Percentiles rank a stretch among this genome's conserved stretches.
Conservation (phyloP, 2,888 invertebrate genomes). For the Lomographa bimaculata region DNA sequence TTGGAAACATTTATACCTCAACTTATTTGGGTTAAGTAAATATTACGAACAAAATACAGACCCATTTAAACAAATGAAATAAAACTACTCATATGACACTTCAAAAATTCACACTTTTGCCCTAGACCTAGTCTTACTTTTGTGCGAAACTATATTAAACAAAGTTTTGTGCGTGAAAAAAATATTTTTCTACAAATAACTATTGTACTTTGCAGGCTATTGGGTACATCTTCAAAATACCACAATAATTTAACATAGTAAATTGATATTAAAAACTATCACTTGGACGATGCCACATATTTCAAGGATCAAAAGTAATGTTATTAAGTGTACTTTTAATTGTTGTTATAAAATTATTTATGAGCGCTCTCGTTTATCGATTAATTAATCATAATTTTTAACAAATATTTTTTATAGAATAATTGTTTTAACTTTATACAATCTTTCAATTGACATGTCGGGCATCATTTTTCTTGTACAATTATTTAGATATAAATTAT, state of each 20-base stretch:
- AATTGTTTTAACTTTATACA: slow-evolving; percentile 70
- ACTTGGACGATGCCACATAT: no score
- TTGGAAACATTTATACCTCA: neutral
- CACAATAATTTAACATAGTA: no score
- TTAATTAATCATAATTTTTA: slow-evolving; percentile 29
- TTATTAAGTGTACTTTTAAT: no score
- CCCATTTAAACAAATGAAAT: no score
- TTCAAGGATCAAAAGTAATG: no score
- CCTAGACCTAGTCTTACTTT: slow-evolving; percentile 10
- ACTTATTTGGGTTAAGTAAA: slow-evolving; percentile 1
- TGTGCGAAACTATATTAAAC: slow-evolving; percentile 44
- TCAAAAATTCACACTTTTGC: no score
- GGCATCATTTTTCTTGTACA: slow-evolving; percentile 77
- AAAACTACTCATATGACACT: no score
- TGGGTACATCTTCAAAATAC: no score
- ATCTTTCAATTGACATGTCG: slow-evolving; percentile 79
- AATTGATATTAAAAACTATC: no score
- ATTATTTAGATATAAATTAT: slow-evolving; percentile 47
- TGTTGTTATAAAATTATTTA: slow-evolving; percentile 31
- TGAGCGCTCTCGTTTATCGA: slow-evolving; percentile 41
- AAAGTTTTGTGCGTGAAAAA: slow-evolving; percentile 35
- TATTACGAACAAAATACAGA: no score
- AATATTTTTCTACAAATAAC: slow-evolving; percentile 45
- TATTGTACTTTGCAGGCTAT: slow-evolving; percentile 76
- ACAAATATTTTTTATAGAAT: slow-evolving; percentile 35